Conservation (phyloP, 2,888 invertebrate species). For the Lasioglossum morio region DNA sequence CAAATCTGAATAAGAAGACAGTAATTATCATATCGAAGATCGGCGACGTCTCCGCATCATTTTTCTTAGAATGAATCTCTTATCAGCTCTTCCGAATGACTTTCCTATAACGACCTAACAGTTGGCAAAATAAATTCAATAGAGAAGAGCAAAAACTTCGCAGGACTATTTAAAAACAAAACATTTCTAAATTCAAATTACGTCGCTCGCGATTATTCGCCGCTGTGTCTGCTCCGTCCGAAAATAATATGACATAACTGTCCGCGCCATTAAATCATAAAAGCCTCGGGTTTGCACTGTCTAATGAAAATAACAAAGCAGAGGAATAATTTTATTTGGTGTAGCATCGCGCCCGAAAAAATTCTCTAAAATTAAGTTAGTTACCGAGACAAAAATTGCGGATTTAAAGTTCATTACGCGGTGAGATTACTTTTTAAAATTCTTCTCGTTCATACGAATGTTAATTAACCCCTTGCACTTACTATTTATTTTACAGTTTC, state of each 20-base stretch:
- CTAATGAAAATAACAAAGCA: not conserved
- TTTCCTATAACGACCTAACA: too few relatives aligned
- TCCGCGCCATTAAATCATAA: not conserved
- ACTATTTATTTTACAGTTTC: too few relatives aligned
- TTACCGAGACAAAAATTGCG: not conserved
- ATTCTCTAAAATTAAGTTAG: not conserved
- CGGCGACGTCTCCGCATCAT: not conserved
- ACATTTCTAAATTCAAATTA: not conserved
- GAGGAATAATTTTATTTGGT: not conserved
- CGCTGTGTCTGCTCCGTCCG: not conserved
- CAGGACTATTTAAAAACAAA: not conserved
- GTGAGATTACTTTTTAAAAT: not conserved
- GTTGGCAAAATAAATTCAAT: not conserved
- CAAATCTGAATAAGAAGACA: not conserved
- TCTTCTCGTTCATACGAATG: not conserved
- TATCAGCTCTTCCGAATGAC: too few relatives aligned
- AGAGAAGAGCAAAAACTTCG: not conserved
- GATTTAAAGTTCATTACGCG: not conserved
- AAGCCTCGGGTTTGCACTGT: not conserved
- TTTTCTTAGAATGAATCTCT: not conserved
- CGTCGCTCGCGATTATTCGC: not conserved
- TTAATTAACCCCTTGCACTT: not conserved
- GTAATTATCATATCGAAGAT: not conserved
- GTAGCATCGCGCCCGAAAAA: not conserved
- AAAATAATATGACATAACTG: not conserved